phyloP scores from a whole-genome alignment of 2,797 vertebrate genomes.

The Spheniscus humboldti region DNA sequence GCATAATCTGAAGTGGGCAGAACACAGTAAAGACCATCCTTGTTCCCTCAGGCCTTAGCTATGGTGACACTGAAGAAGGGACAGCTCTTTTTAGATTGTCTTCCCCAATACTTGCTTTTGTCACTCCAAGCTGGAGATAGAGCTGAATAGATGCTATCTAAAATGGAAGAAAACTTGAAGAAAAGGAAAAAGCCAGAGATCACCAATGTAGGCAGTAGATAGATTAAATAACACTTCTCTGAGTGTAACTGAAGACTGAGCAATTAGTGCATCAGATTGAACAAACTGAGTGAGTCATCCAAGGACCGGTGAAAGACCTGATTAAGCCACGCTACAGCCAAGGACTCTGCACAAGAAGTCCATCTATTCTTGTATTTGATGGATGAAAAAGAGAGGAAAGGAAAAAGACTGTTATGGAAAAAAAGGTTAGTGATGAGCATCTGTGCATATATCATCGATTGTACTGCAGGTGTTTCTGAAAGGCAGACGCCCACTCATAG shows the following conservation, averaged over 20 bases:
- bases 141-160: not conserved
- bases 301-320: not conserved
- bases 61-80: not conserved
- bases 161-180: not conserved
- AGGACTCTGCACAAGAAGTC: not conserved
- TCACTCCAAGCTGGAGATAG: not conserved
- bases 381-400: not conserved
- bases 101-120: not conserved
- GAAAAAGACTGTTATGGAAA: not conserved
- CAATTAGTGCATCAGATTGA: not conserved
- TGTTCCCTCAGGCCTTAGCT: not conserved
- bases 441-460: not conserved
- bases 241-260: not conserved
- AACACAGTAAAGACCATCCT: not conserved
- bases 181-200: not conserved
- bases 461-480: not conserved
- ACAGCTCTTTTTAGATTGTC: not conserved
- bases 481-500: not conserved
- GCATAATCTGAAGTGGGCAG: not conserved
- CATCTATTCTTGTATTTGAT: not conserved
- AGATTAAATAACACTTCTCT: not conserved
- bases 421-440: not conserved
- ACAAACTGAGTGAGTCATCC: not conserved
- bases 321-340: not conserved
- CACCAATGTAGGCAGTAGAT: not conserved